These are phyloP conservation scores for Leucophora obtusa DNA, from an alignment of 2,888 invertebrate species.

Conservation along the genomic window DNA sequence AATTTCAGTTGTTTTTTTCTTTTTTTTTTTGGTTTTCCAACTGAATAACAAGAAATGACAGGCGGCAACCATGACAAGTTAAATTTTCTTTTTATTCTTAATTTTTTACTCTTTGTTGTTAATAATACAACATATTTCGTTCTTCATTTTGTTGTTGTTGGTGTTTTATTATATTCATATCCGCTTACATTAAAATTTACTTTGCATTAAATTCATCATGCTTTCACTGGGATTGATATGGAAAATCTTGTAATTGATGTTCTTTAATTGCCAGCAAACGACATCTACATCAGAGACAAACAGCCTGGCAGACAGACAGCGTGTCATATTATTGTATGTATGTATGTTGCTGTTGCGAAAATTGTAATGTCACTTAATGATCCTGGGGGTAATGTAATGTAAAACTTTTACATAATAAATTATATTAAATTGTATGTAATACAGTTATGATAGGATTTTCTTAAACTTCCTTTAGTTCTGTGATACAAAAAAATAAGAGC, in stretches of 20 bases:
- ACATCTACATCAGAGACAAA: constrained; percentile 18
- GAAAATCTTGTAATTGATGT: constrained; percentile 64
- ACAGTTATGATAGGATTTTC: constrained; percentile 51
- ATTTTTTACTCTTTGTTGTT: constrained; percentile 22
- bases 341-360: constrained; percentile 39
- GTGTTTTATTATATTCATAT: constrained; percentile 44
- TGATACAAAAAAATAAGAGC: constrained; percentile 1
- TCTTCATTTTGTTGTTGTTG: neutral
- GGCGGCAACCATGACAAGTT: constrained; percentile 58
- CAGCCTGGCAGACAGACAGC: neutral
- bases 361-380: constrained; percentile 61
- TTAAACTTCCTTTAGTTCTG: constrained; percentile 1
- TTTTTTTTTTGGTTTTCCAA: neutral
- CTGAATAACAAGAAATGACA: constrained; percentile 41
- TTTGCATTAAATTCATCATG: constrained; percentile 58
- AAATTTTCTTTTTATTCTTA: constrained; percentile 49
- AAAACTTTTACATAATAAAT: constrained; percentile 62
- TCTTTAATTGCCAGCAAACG: constrained; percentile 61
- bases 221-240: constrained; percentile 56
- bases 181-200: constrained; percentile 60
- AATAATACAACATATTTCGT: neutral
- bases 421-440: constrained; percentile 50
- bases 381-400: constrained; percentile 61
- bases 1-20: constrained; percentile 7
- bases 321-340: no score